A percentile compares a stretch with the other conserved stretches of the same genome.
phyloP scores from a whole-genome alignment of 2,888 invertebrate genomes.

The Drosophila diplacantha region DNA sequence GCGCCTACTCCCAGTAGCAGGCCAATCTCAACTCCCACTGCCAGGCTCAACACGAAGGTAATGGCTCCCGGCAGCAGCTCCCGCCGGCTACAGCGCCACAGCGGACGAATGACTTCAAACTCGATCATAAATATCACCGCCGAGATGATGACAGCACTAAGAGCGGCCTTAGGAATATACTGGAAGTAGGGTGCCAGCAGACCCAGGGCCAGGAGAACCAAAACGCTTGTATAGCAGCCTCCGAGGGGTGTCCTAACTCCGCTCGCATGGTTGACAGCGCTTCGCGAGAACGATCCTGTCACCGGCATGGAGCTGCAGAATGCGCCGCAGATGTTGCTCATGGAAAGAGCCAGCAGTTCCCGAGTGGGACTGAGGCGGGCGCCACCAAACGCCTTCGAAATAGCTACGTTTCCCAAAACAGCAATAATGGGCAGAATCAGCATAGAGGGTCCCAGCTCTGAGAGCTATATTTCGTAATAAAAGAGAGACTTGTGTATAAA shows the following conservation, averaged over 20 bases:
- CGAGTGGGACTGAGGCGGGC: constrained; percentile 92
- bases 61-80: constrained; percentile 89
- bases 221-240: constrained; percentile 88
- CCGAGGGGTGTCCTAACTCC: constrained; percentile 94
- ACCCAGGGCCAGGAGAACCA: constrained; percentile 90
- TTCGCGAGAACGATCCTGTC: constrained; percentile 91
- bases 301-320: constrained; percentile 95
- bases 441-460: constrained; percentile 90
- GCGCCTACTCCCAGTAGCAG: constrained; percentile 89
- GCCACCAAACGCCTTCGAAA: constrained; percentile 95
- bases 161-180: constrained; percentile 91
- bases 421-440: constrained; percentile 92
- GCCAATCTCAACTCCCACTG: constrained; percentile 91
- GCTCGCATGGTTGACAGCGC: constrained; percentile 96
- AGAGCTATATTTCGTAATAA: constrained; percentile 77
- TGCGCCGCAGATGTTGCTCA: constrained; percentile 91
- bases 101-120: constrained; percentile 90
- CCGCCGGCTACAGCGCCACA: constrained; percentile 89
- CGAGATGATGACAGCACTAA: constrained; percentile 95
- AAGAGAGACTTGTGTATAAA: background rate
- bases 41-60: constrained; percentile 89
- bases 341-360: constrained; percentile 90
- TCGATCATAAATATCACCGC: constrained; percentile 97
- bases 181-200: constrained; percentile 93
- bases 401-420: constrained; percentile 95